Evolutionary conservation across 23 tunicate genomes (phyloP), one percentile per base, ranked within the genome.

Genomic region (Ciona savignyi): DNA sequence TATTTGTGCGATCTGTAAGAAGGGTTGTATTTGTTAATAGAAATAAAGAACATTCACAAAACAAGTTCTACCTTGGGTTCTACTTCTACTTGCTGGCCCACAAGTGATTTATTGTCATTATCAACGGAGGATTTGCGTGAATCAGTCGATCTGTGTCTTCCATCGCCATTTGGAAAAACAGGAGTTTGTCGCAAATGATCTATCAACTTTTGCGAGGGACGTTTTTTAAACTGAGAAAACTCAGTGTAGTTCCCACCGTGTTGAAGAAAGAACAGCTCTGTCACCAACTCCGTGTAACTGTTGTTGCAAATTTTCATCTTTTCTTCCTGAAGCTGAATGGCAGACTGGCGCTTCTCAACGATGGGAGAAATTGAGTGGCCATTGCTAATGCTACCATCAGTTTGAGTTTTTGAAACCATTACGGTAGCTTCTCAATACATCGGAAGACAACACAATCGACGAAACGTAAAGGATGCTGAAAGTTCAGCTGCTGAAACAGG

Each of bases 161-260:
- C 51, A 51, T 26, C 27, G 23, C 29, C 30, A 29, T 35, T 64
- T 9, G 64, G 23, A 48, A 70, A 65, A 62, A 80, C 66, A 22
- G 77, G 79, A 48, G 70, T 82, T 73, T 77, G 80, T 1, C 73
- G 65, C 3, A 88, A 20, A 68, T 81, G 74, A 2, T 73, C 77
- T 1, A 56, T 19, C 25, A 88, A 60, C 30, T 81, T 80, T 30
- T 67, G 70, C 1, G 96, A 88, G 9, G 96, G 96, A 26, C 96
- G 80, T 51, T 88, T 88, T 73, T 88, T 88, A 61, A 88, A 88
- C 65, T 88, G 86, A 19, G 72, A 28, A 67, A 49, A 88, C 34
- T 88, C 87, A 51, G 77, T 67, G 49, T 73, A 81, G 56, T 88
- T 88, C 23, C 96, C 96, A 29, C 83, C 96, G 77, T 88, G 86